Percentiles rank a stretch among this genome's conserved stretches.
These are phyloP conservation scores for Labeo calbasu DNA, from an alignment of 2,797 vertebrate species.

Conservation along the genomic window DNA sequence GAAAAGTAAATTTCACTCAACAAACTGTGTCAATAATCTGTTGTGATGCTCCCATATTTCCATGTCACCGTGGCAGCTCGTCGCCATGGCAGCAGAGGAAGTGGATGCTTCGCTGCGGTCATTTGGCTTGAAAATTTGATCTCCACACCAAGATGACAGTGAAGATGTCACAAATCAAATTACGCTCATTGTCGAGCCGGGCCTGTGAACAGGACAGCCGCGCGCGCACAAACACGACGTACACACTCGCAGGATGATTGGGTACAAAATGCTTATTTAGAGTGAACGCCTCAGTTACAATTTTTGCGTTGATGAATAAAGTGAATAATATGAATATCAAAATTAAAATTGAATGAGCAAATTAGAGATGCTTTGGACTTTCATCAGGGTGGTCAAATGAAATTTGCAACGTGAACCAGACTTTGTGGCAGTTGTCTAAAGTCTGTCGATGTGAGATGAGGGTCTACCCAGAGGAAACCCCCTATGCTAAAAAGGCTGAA, in stretches of 20 bases:
- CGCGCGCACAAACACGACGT: neutral
- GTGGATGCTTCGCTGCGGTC: constrained; percentile 40
- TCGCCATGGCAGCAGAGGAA: constrained; percentile 50
- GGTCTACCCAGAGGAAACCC: neutral
- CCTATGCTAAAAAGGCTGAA: neutral
- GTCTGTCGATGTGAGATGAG: neutral
- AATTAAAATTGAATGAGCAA: neutral
- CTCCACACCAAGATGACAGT: constrained; percentile 45
- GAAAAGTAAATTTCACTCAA: constrained; percentile 17
- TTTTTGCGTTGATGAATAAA: neutral
- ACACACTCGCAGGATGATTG: neutral
- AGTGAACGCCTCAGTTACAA: neutral
- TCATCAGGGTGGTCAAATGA: neutral
- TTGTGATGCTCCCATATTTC: constrained; percentile 36
- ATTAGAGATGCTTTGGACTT: too few relatives aligned
- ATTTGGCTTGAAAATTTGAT: constrained; percentile 43
- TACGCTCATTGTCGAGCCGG: constrained; percentile 23
- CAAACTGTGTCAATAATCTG: constrained; percentile 34
- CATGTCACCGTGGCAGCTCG: constrained; percentile 38
- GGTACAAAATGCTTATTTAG: constrained; percentile 3
- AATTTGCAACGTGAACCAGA: neutral
- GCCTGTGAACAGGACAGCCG: neutral
- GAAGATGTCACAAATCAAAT: constrained; percentile 48
- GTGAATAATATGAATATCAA: neutral
- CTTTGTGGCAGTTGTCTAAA: neutral